phyloP scores from a whole-genome alignment of 23 tunicate genomes.

The Clavelina lepadiformis region DNA sequence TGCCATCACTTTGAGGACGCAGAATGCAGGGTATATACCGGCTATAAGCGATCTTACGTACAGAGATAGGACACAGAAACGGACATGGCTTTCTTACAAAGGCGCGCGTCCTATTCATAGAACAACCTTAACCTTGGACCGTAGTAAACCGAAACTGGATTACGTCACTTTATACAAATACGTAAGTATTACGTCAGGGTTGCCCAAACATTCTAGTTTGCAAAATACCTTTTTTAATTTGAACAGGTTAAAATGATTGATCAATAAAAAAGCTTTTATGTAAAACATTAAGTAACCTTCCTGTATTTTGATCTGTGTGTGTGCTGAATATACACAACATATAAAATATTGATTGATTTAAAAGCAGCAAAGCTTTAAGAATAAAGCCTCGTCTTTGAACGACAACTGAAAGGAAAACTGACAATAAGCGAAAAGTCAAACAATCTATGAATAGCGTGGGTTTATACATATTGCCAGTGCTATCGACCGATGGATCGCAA shows the following conservation, averaged over 20 bases:
- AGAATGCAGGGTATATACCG: slow-evolving; percentile 30
- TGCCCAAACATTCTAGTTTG: too few relatives aligned
- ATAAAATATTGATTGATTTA: neutral
- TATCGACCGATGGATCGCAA: too few relatives aligned
- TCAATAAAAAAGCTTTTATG: too few relatives aligned
- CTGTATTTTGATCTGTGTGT: too few relatives aligned
- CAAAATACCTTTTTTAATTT: too few relatives aligned
- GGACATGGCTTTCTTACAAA: slow-evolving; percentile 41
- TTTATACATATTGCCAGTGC: too few relatives aligned
- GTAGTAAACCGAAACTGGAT: slow-evolving; percentile 32
- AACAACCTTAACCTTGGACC: slow-evolving; percentile 35
- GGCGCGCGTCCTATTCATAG: slow-evolving; percentile 65
- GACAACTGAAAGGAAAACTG: neutral
- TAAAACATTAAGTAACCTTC: too few relatives aligned
- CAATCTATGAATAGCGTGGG: too few relatives aligned
- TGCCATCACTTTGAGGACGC: slow-evolving; percentile 46
- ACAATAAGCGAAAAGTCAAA: neutral
- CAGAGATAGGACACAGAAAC: slow-evolving; percentile 5
- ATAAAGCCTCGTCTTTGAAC: too few relatives aligned
- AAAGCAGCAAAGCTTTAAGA: too few relatives aligned
- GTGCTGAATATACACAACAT: too few relatives aligned
- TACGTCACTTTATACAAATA: slow-evolving; percentile 44
- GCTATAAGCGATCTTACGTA: slow-evolving; percentile 60
- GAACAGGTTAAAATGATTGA: too few relatives aligned
- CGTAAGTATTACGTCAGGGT: slow-evolving; percentile 20